Base-by-base conservation (phyloP, 2,888 invertebrate genomes). In the Drosophila maculinotata region DNA sequence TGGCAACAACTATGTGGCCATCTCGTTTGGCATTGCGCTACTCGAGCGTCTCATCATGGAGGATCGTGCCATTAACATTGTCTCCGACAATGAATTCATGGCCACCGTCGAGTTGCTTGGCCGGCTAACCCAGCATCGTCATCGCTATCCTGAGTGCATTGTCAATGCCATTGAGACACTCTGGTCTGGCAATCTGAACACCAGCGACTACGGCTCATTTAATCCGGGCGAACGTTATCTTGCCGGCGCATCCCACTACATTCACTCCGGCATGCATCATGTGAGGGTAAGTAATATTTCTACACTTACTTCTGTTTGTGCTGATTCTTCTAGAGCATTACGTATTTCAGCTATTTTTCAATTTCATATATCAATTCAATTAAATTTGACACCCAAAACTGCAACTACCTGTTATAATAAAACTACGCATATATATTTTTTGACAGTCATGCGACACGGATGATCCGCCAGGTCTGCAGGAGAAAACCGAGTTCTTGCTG, bases 391-490 rank as follows among this genome's bases (percentile, higher is more conserved):
- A n/a, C n/a, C n/a, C n/a, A n/a, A n/a, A n/a, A n/a, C n/a, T n/a
- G n/a, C n/a, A n/a, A n/a, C n/a, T n/a, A n/a, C n/a, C 20, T 20
- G 20, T 20, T 20, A 20, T 20, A 3, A 20, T 3, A 3, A 20
- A 20, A 20, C 3, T 60, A n/a, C n/a, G n/a, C n/a, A n/a, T n/a
- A n/a, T 9, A 70, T 10, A 30, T 10, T 9, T 1, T 25, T 14
- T 25, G 5, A 1, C 42, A 90, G 91, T 96, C 97, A 28, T 94
- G 97, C 60, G 97, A 97, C 85, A 97, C 95, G 84, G 96, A 97
- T 86, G 99, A 99, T 92, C 98, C 98, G 1, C 97, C 97, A 0
- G 98, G 97, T 17, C 93, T 99, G 38, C 95, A 97, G 84, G 99
- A 98, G 89, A 99, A 98, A 91, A 98, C 98, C 0, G 99, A 99